These are phyloP conservation scores for Ectropis grisescens DNA, from an alignment of 1,140 invertebrate genomes.

Conservation along the genomic window DNA sequence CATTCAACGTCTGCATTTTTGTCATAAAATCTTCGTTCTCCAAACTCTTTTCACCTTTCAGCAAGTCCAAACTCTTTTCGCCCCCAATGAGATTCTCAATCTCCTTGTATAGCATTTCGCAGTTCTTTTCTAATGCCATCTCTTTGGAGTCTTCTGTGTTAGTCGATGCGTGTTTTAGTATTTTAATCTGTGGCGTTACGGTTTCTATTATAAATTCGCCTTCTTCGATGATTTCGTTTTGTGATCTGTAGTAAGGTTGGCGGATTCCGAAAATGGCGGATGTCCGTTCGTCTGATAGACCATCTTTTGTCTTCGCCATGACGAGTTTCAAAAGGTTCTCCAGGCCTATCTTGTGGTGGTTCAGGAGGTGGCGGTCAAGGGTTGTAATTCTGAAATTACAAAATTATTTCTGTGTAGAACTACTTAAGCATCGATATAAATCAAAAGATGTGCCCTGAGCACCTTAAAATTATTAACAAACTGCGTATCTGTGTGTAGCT, in stretches of 20 bases:
- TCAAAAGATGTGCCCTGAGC: too few species aligned
- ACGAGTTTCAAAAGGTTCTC: slow-evolving; percentile 50
- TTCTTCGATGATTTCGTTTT: slow-evolving; percentile 33
- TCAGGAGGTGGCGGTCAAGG: slow-evolving; percentile 46
- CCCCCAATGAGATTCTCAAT: slow-evolving; percentile 28
- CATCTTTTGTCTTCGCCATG: slow-evolving; percentile 48
- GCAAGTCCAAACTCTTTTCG: slow-evolving; percentile 9
- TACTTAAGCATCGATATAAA: too few species aligned
- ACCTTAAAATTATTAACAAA: too few species aligned
- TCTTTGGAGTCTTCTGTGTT: slow-evolving; percentile 42
- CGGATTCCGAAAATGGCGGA: slow-evolving; percentile 19
- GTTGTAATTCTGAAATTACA: slow-evolving; percentile 57
- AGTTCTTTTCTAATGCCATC: slow-evolving; percentile 34
- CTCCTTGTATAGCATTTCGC: slow-evolving; percentile 22
- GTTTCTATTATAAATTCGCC: slow-evolving; percentile 50
- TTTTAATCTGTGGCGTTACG: slow-evolving; percentile 40
- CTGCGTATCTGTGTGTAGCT: too few species aligned
- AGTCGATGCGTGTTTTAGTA: slow-evolving; percentile 33
- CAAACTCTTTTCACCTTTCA: not conserved
- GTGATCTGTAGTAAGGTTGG: slow-evolving; percentile 40
- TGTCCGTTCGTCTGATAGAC: slow-evolving; percentile 16
- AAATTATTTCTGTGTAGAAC: too few species aligned
- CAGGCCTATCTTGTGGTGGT: slow-evolving; percentile 47
- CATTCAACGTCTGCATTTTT: slow-evolving; percentile 46
- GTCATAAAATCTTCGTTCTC: slow-evolving; percentile 22